Evolutionary conservation across 2,888 invertebrate genomes (phyloP).

Genomic region (Rutpela maculata): DNA sequence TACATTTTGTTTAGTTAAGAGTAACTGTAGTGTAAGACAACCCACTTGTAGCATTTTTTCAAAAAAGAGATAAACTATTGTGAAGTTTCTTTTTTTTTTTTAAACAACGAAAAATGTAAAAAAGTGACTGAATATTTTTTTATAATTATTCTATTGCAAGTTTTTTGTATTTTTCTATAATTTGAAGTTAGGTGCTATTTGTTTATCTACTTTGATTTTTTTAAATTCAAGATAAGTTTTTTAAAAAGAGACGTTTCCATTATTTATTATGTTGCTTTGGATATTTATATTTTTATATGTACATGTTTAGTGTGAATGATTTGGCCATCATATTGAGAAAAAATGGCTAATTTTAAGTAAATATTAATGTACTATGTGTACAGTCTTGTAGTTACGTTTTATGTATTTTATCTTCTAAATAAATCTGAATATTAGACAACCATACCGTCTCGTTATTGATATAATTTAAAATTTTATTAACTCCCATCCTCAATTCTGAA

Average conservation of each 20-base stretch:
- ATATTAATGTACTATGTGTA: conserved; percentile 28
- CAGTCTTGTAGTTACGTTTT: conserved; percentile 38
- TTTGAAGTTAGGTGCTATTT: conserved; percentile 24
- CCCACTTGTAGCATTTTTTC: conserved; percentile 14
- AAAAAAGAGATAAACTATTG: background rate
- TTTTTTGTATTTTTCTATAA: conserved; percentile 19
- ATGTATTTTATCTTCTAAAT: conserved; percentile 38
- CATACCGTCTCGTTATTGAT: background rate
- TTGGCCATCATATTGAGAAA: background rate
- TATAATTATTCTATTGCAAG: background rate
- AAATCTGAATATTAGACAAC: conserved; percentile 25
- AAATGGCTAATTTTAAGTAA: conserved; percentile 24
- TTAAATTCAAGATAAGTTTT: conserved; percentile 28
- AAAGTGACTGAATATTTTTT: conserved; percentile 14
- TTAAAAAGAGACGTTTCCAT: conserved; percentile 34
- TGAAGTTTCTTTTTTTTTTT: conserved; percentile 10
- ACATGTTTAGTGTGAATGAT: conserved; percentile 35
- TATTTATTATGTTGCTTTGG: conserved; percentile 44
- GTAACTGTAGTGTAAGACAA: conserved; percentile 4
- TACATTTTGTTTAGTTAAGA: conserved; percentile 18
- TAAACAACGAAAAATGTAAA: conserved; percentile 8
- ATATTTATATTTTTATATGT: conserved; percentile 52
- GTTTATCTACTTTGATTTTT: conserved; percentile 22
- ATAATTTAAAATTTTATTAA: background rate
- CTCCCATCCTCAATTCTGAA: too few species aligned